phyloP scores from a whole-genome alignment of 2,797 vertebrate species.

The Thripadectes ignobilis region DNA sequence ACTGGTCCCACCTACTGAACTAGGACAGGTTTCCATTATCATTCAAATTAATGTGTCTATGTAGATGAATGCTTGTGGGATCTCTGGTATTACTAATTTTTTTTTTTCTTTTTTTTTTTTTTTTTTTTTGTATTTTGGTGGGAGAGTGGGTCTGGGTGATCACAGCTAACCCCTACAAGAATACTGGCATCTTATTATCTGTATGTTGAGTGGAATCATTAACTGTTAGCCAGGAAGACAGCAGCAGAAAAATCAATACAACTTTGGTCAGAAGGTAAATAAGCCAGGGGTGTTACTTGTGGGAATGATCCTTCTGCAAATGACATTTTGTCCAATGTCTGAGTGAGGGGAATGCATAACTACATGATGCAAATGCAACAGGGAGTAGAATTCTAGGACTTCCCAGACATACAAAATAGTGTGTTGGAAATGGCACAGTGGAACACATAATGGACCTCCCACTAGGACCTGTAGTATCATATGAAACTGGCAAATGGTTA shows the following conservation, averaged over 20 bases:
- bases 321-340: neutral
- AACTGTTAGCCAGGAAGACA: neutral
- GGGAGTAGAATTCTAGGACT: neutral
- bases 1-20: no score
- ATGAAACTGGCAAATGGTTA: neutral
- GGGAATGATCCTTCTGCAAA: neutral
- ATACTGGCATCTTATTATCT: constrained; percentile 22
- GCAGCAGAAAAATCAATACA: constrained; percentile 32
- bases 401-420: neutral
- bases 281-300: neutral
- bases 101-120: neutral
- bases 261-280: neutral
- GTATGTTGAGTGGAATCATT: constrained; percentile 19
- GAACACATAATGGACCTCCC: neutral
- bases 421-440: neutral
- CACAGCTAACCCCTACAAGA: neutral
- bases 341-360: neutral
- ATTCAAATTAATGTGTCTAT: neutral
- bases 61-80: neutral
- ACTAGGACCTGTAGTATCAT: neutral
- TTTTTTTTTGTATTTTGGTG: neutral
- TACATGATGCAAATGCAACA: neutral
- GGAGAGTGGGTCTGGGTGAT: neutral
- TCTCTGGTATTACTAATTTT: neutral
- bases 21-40: neutral